A percentile compares a stretch with the other conserved stretches of the same genome.
Conservation (phyloP, 2,113 vertebrate species). For the Pygathrix nemaeus region DNA sequence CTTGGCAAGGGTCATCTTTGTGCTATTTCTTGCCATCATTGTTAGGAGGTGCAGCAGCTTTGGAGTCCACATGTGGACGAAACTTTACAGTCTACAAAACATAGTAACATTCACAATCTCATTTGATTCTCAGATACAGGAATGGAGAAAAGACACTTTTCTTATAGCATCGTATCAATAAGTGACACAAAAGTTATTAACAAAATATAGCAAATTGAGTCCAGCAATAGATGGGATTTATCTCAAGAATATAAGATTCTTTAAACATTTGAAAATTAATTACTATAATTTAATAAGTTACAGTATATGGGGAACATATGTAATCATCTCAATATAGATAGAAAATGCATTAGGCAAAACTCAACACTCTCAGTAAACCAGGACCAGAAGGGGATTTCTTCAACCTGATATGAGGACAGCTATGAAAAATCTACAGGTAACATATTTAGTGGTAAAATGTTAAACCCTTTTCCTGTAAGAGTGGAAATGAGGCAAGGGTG, state of each 20-base stretch:
- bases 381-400: background rate
- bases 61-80: background rate
- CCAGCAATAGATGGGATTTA: background rate
- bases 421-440: background rate
- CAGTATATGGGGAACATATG: background rate
- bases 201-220: conserved; percentile 18
- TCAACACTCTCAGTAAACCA: background rate
- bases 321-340: background rate
- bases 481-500: background rate
- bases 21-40: background rate
- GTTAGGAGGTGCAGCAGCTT: background rate
- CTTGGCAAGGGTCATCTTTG: no score
- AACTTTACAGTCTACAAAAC: background rate
- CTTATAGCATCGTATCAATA: background rate
- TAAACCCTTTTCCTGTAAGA: background rate
- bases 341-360: background rate
- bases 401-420: background rate
- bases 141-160: background rate
- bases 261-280: conserved; percentile 13
- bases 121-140: background rate
- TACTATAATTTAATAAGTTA: background rate
- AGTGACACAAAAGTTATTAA: background rate
- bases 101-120: background rate
- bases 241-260: background rate
- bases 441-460: background rate